phyloP scores from a whole-genome alignment of 2,888 invertebrate genomes.

The Pterobdella sp. region DNA sequence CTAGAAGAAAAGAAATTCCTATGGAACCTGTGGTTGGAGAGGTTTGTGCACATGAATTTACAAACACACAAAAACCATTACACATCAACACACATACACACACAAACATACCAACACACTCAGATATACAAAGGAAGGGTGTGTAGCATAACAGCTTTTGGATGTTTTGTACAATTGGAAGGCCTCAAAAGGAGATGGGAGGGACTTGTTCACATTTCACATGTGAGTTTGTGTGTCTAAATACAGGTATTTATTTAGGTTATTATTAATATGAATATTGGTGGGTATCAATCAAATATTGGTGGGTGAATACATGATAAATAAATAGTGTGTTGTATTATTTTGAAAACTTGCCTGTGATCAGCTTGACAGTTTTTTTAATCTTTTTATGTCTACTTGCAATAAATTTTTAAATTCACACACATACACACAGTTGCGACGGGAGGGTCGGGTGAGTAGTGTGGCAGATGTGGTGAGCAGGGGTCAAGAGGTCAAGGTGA shows the following conservation, averaged over 20 bases:
- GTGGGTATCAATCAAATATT: too few species aligned
- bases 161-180: conserved; percentile 91
- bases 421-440: conserved; percentile 61
- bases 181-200: conserved; percentile 80
- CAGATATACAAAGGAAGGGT: conserved; percentile 86
- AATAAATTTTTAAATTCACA: conserved; percentile 18
- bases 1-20: conserved; percentile 45
- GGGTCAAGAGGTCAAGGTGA: conserved; percentile 69
- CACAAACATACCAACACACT: not conserved
- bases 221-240: conserved; percentile 43
- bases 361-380: too few species aligned
- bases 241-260: not conserved
- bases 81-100: not conserved
- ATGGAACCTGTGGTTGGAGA: conserved; percentile 54
- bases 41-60: conserved; percentile 22
- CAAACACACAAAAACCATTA: not conserved
- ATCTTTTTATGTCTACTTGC: conserved; percentile 8
- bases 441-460: conserved; percentile 85
- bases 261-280: not conserved
- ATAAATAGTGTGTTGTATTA: not conserved
- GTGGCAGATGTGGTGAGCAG: conserved; percentile 85
- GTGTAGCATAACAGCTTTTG: conserved; percentile 91
- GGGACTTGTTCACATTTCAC: conserved; percentile 91
- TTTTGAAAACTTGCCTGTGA: too few species aligned
- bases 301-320: not conserved